These are phyloP conservation scores for Poecilia wingei DNA, from an alignment of 2,797 vertebrate species.

Conservation along the genomic window DNA sequence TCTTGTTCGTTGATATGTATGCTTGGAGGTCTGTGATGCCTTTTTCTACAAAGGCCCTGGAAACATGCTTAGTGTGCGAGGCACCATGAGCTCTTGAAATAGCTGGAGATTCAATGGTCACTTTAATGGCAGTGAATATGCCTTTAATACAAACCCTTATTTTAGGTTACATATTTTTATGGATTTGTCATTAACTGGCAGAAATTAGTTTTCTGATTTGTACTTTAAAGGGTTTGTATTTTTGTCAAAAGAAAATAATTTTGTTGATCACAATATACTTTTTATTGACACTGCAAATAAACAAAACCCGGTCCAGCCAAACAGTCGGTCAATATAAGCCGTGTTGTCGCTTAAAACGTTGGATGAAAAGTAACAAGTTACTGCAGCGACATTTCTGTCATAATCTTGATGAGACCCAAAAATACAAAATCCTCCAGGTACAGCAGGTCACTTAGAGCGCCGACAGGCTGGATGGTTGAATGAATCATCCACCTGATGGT, in stretches of 20 bases:
- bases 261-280: neutral
- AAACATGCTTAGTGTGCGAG: neutral
- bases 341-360: neutral
- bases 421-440: neutral
- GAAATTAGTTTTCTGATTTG: too few relatives aligned
- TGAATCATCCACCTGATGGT: neutral
- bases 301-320: neutral
- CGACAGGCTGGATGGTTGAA: neutral
- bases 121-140: too few relatives aligned
- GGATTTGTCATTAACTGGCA: too few relatives aligned
- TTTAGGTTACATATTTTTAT: too few relatives aligned
- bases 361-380: neutral
- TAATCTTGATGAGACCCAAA: neutral
- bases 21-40: neutral
- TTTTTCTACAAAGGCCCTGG: neutral
- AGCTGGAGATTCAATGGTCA: neutral
- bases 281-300: neutral
- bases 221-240: too few relatives aligned
- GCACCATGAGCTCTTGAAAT: neutral
- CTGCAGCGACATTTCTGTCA: neutral
- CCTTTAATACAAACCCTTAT: too few relatives aligned
- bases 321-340: neutral
- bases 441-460: neutral
- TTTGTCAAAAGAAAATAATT: too few relatives aligned
- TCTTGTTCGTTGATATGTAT: neutral